Evolutionary conservation across 1,140 invertebrate species (phyloP), one percentile per base, ranked within the genome.

Genomic region (Apis cerana): DNA sequence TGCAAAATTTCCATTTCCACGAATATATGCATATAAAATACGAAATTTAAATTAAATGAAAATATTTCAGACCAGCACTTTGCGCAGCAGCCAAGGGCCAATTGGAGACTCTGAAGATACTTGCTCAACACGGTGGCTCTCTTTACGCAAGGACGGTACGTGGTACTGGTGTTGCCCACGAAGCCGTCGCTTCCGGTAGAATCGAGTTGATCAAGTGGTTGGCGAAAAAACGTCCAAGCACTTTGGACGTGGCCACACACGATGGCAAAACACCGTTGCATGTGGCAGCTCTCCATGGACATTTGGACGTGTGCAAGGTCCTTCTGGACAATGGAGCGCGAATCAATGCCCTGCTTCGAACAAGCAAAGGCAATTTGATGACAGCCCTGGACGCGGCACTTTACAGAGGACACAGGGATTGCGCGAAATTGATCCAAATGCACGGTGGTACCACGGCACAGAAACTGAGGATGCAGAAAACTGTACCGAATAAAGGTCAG

Each of bases 51-150:
- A 59, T 11, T 72, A 7, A 17, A 43, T 9, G 9, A 23, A 59
- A 27, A 72, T 48, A 23, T 87, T 82, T 82, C 70, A 97, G 96
- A 48, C 96, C 97, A 62, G 96, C 96, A 0, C 96, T 97, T 87
- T 99, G 98, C 91, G 99, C 98, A 10, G 98, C 99, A 67, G 97
- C 98, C 1, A 99, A 99, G 93, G 99, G 99, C 0, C 98, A 99
- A 94, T 95, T 98, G 80, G 97, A 98, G 91, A 97, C 97, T 15
- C 91, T 98, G 12, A 96, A 97, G 88, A 94, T 97, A 89, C 94
- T 98, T 88, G 95, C 96, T 19, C 96, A 97, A 72, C 96, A 97
- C 83, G 97, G 97, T 2, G 98, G 97, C 1, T 98, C 99, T 92
- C 94, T 99, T 21, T 99, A 99, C 97, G 94, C 97, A n/a, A 95